Conservation (phyloP, 1,140 invertebrate genomes). For the Eufriesea mexicana region DNA sequence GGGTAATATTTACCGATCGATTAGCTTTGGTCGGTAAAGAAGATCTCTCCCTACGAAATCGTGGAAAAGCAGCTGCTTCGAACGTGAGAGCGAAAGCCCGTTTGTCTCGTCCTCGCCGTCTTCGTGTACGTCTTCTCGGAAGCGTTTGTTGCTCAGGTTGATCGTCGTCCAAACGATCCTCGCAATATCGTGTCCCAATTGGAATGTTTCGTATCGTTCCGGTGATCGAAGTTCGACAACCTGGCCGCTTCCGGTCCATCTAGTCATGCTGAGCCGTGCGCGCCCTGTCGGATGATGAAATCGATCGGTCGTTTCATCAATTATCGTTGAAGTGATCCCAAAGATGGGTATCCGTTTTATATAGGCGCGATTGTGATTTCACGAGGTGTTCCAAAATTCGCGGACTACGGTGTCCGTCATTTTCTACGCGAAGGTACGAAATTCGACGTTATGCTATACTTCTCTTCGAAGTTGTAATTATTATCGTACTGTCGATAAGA, state of each 20-base stretch:
- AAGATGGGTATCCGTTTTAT: conserved; percentile 5
- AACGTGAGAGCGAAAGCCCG: not conserved
- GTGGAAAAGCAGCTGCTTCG: not conserved
- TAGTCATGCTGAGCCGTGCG: conserved; percentile 64
- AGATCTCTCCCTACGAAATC: not conserved
- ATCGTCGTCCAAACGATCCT: no score
- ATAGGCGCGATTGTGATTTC: conserved; percentile 73
- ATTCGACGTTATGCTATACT: conserved; percentile 24
- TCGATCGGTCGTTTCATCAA: conserved; percentile 34
- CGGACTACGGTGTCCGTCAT: conserved; percentile 44
- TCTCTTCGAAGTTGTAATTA: conserved; percentile 68
- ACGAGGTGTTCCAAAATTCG: conserved; percentile 74
- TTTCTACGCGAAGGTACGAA: conserved; percentile 39
- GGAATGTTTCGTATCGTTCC: not conserved
- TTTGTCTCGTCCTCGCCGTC: conserved; percentile 22
- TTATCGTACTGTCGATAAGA: conserved; percentile 73
- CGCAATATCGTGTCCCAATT: not conserved
- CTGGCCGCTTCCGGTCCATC: conserved; percentile 54
- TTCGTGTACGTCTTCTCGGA: conserved; percentile 19
- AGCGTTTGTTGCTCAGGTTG: conserved; percentile 11
- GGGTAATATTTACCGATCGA: not conserved
- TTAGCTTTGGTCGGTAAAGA: not conserved
- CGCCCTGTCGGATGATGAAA: conserved; percentile 29
- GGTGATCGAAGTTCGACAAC: conserved; percentile 16
- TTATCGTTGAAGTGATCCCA: not conserved